These are phyloP conservation scores for Drosophila fulvimacula DNA, from an alignment of 2,888 invertebrate species.

Conservation along the genomic window DNA sequence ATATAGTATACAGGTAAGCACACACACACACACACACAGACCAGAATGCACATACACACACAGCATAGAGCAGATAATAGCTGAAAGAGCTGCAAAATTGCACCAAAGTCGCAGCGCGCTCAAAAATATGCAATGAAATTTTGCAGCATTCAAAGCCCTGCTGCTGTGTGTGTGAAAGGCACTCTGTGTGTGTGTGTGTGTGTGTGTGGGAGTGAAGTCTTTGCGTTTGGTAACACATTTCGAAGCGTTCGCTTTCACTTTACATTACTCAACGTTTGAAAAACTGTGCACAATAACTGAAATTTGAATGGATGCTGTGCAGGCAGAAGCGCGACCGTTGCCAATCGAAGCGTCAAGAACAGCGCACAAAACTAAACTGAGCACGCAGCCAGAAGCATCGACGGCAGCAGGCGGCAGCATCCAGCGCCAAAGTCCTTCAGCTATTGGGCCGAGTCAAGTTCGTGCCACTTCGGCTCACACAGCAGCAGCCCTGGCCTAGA, in stretches of 20 bases:
- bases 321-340: slow-evolving; percentile 37
- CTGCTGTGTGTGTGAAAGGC: not conserved
- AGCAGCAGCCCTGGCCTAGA: slow-evolving; percentile 73
- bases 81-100: slow-evolving; percentile 37
- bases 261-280: slow-evolving; percentile 36
- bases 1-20: slow-evolving; percentile 7
- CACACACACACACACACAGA: slow-evolving; percentile 19
- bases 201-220: not conserved
- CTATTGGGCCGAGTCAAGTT: slow-evolving; percentile 38
- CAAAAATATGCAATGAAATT: slow-evolving; percentile 48
- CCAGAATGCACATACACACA: slow-evolving; percentile 18
- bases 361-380: slow-evolving; percentile 75
- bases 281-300: slow-evolving; percentile 43
- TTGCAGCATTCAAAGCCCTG: slow-evolving; percentile 20
- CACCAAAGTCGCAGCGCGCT: slow-evolving; percentile 42
- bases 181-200: not conserved
- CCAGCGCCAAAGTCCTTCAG: slow-evolving; percentile 48
- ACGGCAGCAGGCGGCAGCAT: slow-evolving; percentile 45
- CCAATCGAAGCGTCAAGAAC: slow-evolving; percentile 53
- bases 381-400: slow-evolving; percentile 41
- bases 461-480: slow-evolving; percentile 48
- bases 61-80: slow-evolving; percentile 42
- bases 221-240: slow-evolving; percentile 15
- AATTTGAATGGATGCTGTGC: slow-evolving; percentile 23
- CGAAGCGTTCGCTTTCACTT: slow-evolving; percentile 43